Base-by-base conservation (phyloP, 2,888 invertebrate species). In the Sminthurides aquaticus region DNA sequence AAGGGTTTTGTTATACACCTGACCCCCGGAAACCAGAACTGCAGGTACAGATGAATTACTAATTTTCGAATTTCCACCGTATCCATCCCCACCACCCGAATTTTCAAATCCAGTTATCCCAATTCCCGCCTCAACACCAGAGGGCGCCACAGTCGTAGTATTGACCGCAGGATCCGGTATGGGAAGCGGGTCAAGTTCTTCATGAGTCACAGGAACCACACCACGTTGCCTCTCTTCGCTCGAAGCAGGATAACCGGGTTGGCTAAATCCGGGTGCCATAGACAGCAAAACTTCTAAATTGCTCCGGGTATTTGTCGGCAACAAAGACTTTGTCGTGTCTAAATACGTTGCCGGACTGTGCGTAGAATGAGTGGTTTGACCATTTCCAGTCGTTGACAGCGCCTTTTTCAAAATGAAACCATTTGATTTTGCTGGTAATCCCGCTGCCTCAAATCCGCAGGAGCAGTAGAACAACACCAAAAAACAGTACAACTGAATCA, bases 201-300 rank as follows among this genome's bases (percentile, higher is more conserved):
- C 64, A 64, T 58, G 58, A 2, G 64, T 64, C n/a, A 58, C 58
- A 24, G 64, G 64, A 15, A 64, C 22, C 3, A 64, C 64, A 3
- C 64, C 64, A 15, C 64, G 58, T 64, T 64, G 57, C 22, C 64
- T 57, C 3, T 56, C 43, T 5, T 34, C 43, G 8, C 54, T 20
- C 20, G 54, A 20, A 54, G 54, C 8, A 43, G 48, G 48, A 15
- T 43, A 43, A 43, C n/a, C n/a, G n/a, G n/a, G n/a, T n/a, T n/a
- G n/a, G n/a, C n/a, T 34, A 34, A 34, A 34, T 5, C 43, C 43
- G 15, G 43, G 49, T 2, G 60, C 60, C 25, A 60, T 43, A 25
- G 29, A 48, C 0, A 63, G 18, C 2, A 64, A 24, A 29, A 64
- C 52, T 29, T 64, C 64, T 18, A 64, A n/a, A 28, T 64, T 64